Evolutionary conservation across 2,888 invertebrate genomes (phyloP).

Genomic region (Blastobasis adustella): DNA sequence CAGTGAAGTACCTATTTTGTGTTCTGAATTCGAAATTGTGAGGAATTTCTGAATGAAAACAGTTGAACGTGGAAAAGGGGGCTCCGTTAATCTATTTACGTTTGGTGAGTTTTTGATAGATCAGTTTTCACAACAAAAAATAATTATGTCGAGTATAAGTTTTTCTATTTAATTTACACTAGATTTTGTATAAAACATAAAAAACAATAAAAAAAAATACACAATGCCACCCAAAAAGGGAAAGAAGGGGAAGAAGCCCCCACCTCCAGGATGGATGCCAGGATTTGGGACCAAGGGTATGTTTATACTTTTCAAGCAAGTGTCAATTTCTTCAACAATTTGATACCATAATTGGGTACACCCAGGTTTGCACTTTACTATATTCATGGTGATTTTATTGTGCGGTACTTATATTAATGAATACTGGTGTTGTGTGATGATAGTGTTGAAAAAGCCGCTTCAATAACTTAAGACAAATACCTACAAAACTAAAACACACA

Average conservation of each 20-base stretch:
- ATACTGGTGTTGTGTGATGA: no score
- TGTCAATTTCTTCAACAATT: no score
- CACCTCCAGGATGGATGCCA: slow-evolving; percentile 68
- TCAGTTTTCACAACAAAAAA: slow-evolving; percentile 14
- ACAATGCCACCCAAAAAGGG: slow-evolving; percentile 52
- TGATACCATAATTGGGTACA: no score
- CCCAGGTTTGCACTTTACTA: no score
- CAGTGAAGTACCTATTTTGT: not conserved
- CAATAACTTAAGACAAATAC: no score
- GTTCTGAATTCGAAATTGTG: not conserved
- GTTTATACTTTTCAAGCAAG: not conserved
- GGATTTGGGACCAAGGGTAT: slow-evolving; percentile 65
- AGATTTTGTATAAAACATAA: not conserved
- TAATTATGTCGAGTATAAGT: slow-evolving; percentile 46
- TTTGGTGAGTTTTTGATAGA: slow-evolving; percentile 41
- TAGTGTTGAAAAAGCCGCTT: no score
- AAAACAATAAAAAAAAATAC: slow-evolving; percentile 12
- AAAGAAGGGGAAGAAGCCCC: slow-evolving; percentile 46
- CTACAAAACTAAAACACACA: no score
- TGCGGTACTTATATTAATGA: no score
- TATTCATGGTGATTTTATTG: no score
- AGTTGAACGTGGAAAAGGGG: slow-evolving; percentile 17
- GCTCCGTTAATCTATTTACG: slow-evolving; percentile 9
- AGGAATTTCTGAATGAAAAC: slow-evolving; percentile 14
- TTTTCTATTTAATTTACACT: slow-evolving; percentile 23